Evolutionary conservation across 2,888 invertebrate genomes (phyloP).

Genomic region (Drosophila algonquin): DNA sequence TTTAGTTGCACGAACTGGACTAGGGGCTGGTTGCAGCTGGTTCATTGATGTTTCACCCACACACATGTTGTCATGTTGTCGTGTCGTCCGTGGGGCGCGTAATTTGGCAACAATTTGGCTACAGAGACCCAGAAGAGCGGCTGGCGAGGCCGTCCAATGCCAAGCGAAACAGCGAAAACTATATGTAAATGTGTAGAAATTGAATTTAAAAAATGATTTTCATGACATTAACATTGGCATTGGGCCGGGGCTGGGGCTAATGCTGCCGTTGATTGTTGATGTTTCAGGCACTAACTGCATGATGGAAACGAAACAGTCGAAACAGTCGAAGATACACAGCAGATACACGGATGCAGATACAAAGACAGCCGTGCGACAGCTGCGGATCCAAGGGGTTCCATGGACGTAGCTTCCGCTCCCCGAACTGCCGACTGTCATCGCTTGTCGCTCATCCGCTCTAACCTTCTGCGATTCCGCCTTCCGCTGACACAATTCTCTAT

Average conservation of each 20-base stretch:
- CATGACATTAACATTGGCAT: constrained; percentile 76
- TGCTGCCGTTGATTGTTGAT: constrained; percentile 12
- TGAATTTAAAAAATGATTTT: constrained; percentile 67
- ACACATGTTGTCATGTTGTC: not conserved
- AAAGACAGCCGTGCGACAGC: constrained; percentile 54
- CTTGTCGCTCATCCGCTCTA: constrained; percentile 50
- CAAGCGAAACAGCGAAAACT: constrained; percentile 40
- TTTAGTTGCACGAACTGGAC: not conserved
- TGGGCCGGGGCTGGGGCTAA: constrained; percentile 35
- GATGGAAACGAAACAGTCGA: constrained; percentile 40
- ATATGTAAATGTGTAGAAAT: constrained; percentile 37
- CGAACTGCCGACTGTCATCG: constrained; percentile 50
- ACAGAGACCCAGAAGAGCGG: constrained; percentile 49
- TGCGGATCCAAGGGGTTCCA: constrained; percentile 44
- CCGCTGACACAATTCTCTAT: constrained; percentile 38
- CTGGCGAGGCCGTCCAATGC: constrained; percentile 62
- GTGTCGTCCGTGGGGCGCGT: constrained; percentile 27
- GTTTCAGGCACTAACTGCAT: constrained; percentile 55
- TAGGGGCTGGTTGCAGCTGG: constrained; percentile 2
- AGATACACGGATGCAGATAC: constrained; percentile 1
- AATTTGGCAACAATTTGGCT: constrained; percentile 57
- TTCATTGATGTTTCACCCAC: constrained; percentile 15
- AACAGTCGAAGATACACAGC: constrained; percentile 5
- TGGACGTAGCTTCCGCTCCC: constrained; percentile 54
- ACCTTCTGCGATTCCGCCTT: constrained; percentile 45